A percentile compares a stretch with the other conserved stretches of the same genome.
Evolutionary conservation across 2,113 vertebrate species (phyloP).

Genomic region (Chascanopsetta lugubris): DNA sequence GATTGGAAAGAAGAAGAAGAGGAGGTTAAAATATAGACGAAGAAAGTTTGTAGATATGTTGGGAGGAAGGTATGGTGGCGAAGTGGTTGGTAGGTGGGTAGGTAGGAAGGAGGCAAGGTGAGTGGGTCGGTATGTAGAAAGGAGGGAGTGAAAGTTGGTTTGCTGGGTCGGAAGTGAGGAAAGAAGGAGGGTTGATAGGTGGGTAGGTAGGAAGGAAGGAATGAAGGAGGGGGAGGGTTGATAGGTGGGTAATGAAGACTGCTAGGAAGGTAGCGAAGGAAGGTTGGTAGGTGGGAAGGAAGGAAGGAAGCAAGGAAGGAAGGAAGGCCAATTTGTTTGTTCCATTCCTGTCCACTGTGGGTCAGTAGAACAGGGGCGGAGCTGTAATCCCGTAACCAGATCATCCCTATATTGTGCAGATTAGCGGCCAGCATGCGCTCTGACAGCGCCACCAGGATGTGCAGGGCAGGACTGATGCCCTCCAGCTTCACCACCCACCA

Average conservation of each 20-base stretch:
- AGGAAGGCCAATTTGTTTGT: conserved; percentile 12
- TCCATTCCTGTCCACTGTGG: conserved; percentile 11
- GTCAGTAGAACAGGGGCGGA: conserved; percentile 52
- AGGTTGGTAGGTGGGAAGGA: conserved; percentile 7
- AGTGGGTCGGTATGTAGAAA: too few relatives aligned
- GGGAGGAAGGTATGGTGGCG: too few relatives aligned
- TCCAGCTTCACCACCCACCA: not conserved
- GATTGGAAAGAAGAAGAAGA: too few relatives aligned
- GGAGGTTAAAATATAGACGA: too few relatives aligned
- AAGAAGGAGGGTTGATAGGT: not conserved
- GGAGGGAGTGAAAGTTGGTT: too few relatives aligned
- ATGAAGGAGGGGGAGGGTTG: too few relatives aligned
- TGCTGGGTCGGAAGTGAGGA: conserved; percentile 11
- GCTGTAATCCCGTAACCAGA: conserved; percentile 69
- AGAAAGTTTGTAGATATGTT: too few relatives aligned
- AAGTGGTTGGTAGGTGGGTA: too few relatives aligned
- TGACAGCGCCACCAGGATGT: conserved; percentile 17
- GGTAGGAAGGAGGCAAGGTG: conserved; percentile 17
- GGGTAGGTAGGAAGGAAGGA: conserved; percentile 13
- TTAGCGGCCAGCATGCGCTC: conserved; percentile 27
- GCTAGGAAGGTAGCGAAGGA: too few relatives aligned
- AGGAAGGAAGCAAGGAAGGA: not conserved
- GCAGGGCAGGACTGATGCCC: conserved; percentile 30
- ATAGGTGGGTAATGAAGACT: not conserved
- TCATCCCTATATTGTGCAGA: conserved; percentile 59